These are phyloP conservation scores for Penaeus vannamei DNA, from an alignment of 1,140 invertebrate species.

Conservation along the genomic window DNA sequence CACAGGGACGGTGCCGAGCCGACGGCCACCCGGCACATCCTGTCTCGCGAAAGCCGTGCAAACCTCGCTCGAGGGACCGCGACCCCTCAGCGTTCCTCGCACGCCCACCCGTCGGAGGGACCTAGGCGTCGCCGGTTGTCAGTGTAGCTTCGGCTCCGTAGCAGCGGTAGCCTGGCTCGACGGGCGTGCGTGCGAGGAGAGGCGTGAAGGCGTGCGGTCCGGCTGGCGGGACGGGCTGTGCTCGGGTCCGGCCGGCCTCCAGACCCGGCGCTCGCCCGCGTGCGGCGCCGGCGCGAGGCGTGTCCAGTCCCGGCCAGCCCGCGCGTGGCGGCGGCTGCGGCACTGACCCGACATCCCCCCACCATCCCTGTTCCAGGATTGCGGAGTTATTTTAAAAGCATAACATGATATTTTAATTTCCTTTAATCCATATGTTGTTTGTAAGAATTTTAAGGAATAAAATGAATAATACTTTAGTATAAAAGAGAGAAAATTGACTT, in stretches of 20 bases:
- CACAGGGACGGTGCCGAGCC: slow-evolving; percentile 57
- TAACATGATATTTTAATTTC: slow-evolving; percentile 64
- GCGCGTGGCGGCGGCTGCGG: slow-evolving; percentile 43
- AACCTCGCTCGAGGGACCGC: slow-evolving; percentile 34
- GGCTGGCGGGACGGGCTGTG: slow-evolving; percentile 33
- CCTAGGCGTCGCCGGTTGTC: no score
- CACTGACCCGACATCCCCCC: slow-evolving; percentile 43
- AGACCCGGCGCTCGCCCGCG: slow-evolving; percentile 1
- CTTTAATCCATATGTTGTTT: slow-evolving; percentile 66
- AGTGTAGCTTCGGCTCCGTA: no score
- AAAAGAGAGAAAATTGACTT: slow-evolving; percentile 63
- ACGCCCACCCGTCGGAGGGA: no score
- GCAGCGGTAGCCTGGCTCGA: no score
- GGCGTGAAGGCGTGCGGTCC: not conserved
- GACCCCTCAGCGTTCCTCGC: not conserved
- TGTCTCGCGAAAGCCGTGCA: slow-evolving; percentile 26
- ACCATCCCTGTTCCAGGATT: slow-evolving; percentile 66
- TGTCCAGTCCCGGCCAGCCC: slow-evolving; percentile 46
- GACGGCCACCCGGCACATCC: slow-evolving; percentile 42
- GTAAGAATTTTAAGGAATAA: slow-evolving; percentile 67
- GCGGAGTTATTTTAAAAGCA: slow-evolving; percentile 65
- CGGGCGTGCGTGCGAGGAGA: no score
- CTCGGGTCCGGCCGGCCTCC: slow-evolving; percentile 41
- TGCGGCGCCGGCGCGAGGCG: slow-evolving; percentile 24
- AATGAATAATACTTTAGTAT: slow-evolving; percentile 67